Percentiles rank a stretch among this genome's conserved stretches.
Conservation (phyloP, 2,113 vertebrate genomes). For the Amphiprion percula region DNA sequence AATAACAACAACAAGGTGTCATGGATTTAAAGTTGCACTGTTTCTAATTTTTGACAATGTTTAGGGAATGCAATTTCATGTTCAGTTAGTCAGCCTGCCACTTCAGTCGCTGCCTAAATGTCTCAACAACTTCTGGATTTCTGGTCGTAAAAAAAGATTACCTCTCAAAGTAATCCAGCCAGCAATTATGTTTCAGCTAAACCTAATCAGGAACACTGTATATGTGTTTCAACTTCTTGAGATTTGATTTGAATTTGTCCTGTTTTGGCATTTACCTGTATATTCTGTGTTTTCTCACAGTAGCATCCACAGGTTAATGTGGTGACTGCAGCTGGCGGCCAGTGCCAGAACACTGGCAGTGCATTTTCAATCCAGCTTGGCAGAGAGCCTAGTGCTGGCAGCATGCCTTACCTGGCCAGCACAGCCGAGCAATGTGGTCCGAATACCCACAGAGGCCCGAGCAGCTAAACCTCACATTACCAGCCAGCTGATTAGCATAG, state of each 20-base stretch:
- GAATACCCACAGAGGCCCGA: slow-evolving; percentile 65
- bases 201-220: not conserved
- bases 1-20: no score
- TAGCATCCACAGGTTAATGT: slow-evolving; percentile 62
- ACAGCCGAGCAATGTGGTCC: slow-evolving; percentile 56
- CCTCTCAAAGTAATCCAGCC: no score
- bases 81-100: no score
- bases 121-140: no score
- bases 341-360: slow-evolving; percentile 20
- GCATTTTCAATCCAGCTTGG: slow-evolving; percentile 51
- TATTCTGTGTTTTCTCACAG: slow-evolving; percentile 36
- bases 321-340: slow-evolving; percentile 37
- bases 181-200: not conserved
- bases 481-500: slow-evolving; percentile 77
- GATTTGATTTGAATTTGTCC: slow-evolving; percentile 22
- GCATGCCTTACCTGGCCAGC: slow-evolving; percentile 62
- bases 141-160: no score
- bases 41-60: no score
- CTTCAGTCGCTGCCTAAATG: no score
- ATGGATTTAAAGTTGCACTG: no score
- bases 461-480: slow-evolving; percentile 67
- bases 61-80: no score
- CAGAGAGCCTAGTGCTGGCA: slow-evolving; percentile 58
- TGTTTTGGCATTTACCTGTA: slow-evolving; percentile 21
- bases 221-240: slow-evolving; percentile 12